Conservation (phyloP, 2,888 invertebrate genomes). For the Ramazzottius varieornatus region DNA sequence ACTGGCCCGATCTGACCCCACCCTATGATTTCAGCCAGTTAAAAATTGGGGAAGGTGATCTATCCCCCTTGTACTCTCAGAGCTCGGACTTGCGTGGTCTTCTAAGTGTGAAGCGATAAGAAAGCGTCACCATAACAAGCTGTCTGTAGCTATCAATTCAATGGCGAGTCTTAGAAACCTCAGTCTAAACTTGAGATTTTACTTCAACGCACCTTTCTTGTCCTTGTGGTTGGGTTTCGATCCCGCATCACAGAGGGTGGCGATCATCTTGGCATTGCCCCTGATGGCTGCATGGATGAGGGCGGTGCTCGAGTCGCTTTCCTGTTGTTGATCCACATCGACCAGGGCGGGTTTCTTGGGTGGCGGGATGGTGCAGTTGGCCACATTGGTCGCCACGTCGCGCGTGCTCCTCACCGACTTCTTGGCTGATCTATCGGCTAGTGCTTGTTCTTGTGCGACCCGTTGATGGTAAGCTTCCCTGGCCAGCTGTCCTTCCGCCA, state of each 20-base stretch:
- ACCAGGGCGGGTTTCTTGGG: constrained; percentile 1
- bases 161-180: too few relatives aligned
- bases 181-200: too few relatives aligned
- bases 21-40: too few relatives aligned
- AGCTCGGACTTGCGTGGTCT: too few relatives aligned
- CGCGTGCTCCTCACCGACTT: background rate
- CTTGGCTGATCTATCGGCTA: background rate
- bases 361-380: background rate
- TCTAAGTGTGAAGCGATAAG: too few relatives aligned
- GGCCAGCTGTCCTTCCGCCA: background rate
- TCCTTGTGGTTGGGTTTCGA: background rate
- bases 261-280: constrained; percentile 1
- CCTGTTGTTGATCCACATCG: constrained; percentile 1
- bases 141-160: too few relatives aligned
- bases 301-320: background rate
- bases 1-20: too few relatives aligned
- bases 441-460: too few relatives aligned
- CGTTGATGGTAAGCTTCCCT: too few relatives aligned
- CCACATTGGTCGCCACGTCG: background rate
- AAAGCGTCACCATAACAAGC: too few relatives aligned
- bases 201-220: background rate
- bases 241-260: background rate
- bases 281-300: background rate
- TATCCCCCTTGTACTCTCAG: too few relatives aligned
- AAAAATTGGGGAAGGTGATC: too few relatives aligned